Conservation (phyloP, 2,797 vertebrate species). For the Spizella passerina region DNA sequence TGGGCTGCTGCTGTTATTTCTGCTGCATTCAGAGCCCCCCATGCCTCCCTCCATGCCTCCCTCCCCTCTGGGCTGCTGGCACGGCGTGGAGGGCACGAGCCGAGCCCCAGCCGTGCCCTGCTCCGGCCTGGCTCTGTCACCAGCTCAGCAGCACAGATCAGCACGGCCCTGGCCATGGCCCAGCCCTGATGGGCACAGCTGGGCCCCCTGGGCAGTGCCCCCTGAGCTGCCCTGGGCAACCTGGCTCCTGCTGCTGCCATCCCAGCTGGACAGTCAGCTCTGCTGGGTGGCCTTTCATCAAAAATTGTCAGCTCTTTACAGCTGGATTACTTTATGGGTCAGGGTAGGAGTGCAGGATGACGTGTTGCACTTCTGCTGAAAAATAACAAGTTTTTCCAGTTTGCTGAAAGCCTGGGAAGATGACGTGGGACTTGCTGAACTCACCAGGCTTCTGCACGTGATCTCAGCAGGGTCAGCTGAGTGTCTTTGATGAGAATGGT, state of each 20-base stretch:
- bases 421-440: rapidly evolving
- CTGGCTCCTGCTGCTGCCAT: not conserved
- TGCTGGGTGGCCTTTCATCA: not conserved
- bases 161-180: not conserved
- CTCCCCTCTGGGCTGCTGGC: not conserved
- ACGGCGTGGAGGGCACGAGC: not conserved
- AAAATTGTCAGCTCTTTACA: not conserved
- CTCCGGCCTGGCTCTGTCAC: not conserved
- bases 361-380: not conserved
- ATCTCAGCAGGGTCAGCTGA: not conserved
- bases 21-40: not conserved
- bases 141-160: rapidly evolving
- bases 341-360: not conserved
- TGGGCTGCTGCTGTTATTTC: not conserved
- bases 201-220: not conserved
- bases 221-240: rapidly evolving
- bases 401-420: not conserved
- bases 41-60: not conserved
- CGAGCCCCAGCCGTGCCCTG: not conserved
- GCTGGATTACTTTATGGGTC: not conserved
- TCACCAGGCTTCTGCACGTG: rapidly evolving
- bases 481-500: not conserved
- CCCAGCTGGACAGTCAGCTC: not conserved
- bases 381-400: not conserved
- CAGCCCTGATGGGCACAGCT: not conserved